Evolutionary conservation across 1,140 invertebrate species (phyloP), one percentile per base, ranked within the genome.

Genomic region (Drosophila yakuba): DNA sequence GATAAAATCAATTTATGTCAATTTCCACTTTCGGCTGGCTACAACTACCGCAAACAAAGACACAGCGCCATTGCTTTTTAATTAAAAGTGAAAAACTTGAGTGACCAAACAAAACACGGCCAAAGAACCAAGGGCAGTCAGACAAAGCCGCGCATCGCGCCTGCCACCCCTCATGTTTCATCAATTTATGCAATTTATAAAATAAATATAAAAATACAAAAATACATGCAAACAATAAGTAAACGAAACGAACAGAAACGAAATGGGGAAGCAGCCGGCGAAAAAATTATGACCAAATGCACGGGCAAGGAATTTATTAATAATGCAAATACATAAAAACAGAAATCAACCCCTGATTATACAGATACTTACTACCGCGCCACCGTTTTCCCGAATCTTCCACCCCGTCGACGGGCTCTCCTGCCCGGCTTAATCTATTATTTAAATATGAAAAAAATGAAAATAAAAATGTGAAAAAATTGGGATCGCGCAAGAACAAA

Each of bases 1-100:
- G 83, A 88, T 88, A 88, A 88, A 88, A 88, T 88, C 84, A 88
- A 88, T 88, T 88, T 88, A 88, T 88, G 83, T 88, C 83, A 89
- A 88, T 89, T 88, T 89, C 84, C 76, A 79, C 80, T 83, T 83
- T 83, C 68, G 75, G 66, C 71, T 73, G 76, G 67, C 73, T 45
- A 67, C 77, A 62, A 32, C 56, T 32, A 60, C 48, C 58, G 51
- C 57, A 72, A 78, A 52, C 58, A 80, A 44, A 74, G 71, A 55
- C 72, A 61, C 72, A 61, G 15, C 57, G 78, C 66, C 82, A 86
- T 85, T 85, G 82, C 82, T 59, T 88, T 88, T 88, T 88, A 88
- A 88, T 88, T 88, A 88, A 89, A 84, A 84, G 80, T 80, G 77
- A 85, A 85, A 84, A 80, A 69, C 82, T 86, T 81, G 81, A 85